Evolutionary conservation across 2,113 vertebrate genomes (phyloP), one percentile per base, ranked within the genome.

Genomic region (Gambusia affinis): DNA sequence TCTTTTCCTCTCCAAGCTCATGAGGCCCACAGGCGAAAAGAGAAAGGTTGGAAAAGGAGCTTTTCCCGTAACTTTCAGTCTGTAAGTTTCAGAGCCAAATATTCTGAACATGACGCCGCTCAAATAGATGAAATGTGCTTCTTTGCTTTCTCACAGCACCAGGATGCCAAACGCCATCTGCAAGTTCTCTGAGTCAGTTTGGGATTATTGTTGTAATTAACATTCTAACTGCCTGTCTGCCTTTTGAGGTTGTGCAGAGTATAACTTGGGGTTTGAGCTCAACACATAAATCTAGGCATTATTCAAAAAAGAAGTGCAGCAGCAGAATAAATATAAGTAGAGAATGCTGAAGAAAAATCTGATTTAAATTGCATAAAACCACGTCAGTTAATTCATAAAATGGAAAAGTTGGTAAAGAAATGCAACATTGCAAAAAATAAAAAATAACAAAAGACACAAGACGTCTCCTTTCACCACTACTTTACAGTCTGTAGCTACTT

Each of bases 61-160:
- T 39, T 19, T 57, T 44, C 78, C 78, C 37, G 10, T 10, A n/a
- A 75, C 57, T 75, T 75, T 72, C 67, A 44, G 8, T 65, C 62
- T 57, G 3, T 0, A n/a, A n/a, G 4, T 31, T 47, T 12, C 35
- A 51, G 29, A 72, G 35, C 35, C 35, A 37, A 15, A 54, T 29
- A 64, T 33, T 2, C 1, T 62, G 29, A 62, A 24, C 33, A 12
- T 39, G 64, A 15, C 35, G 28, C 14, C 27, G 37, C 11, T 27
- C 24, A 39, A 27, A 27, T 27, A 27, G 14, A 12, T 64, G 19
- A 33, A 35, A 64, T 24, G 51, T 57, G 7, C 51, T 54, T 5
- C 51, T 57, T 24, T 57, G 51, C 17, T n/a, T 57, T 15, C 14
- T 63, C 61, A 22, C 61, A 15, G 35, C n/a, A 44, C 27, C n/a